Evolutionary conservation across 2,888 invertebrate species (phyloP).

Genomic region (Microplitis manilae): DNA sequence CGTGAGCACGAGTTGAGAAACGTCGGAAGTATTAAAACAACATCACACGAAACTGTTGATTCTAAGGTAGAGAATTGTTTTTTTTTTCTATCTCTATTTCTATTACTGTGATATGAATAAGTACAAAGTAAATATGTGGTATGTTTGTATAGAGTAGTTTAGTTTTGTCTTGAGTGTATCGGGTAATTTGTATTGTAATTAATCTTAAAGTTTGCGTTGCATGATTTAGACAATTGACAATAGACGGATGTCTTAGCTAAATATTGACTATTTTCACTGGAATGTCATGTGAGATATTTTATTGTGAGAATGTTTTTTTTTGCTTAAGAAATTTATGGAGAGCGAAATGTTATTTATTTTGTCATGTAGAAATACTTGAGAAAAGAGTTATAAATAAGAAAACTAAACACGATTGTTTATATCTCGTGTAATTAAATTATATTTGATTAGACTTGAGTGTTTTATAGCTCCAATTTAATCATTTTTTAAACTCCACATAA

Average conservation of each 20-base stretch:
- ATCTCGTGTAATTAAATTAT: slow-evolving; percentile 16
- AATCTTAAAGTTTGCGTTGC: not conserved
- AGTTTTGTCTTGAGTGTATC: not conserved
- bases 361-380: not conserved
- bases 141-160: not conserved
- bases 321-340: not conserved
- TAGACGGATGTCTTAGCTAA: slow-evolving; percentile 13
- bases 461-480: too few species aligned
- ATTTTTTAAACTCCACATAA: too few species aligned
- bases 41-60: slow-evolving; percentile 74
- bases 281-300: not conserved
- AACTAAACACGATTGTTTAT: not conserved
- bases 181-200: not conserved
- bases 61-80: slow-evolving; percentile 63
- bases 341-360: not conserved
- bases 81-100: slow-evolving; percentile 7
- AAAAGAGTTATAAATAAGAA: not conserved
- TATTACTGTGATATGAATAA: slow-evolving; percentile 13
- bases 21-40: slow-evolving; percentile 75
- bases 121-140: not conserved
- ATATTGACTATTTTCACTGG: slow-evolving; percentile 9
- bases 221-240: slow-evolving; percentile 6
- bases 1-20: slow-evolving; percentile 86
- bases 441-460: not conserved
- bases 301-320: slow-evolving; percentile 3